Base-by-base conservation (phyloP, 2,797 vertebrate species). In the Knipowitschia caucasica region DNA sequence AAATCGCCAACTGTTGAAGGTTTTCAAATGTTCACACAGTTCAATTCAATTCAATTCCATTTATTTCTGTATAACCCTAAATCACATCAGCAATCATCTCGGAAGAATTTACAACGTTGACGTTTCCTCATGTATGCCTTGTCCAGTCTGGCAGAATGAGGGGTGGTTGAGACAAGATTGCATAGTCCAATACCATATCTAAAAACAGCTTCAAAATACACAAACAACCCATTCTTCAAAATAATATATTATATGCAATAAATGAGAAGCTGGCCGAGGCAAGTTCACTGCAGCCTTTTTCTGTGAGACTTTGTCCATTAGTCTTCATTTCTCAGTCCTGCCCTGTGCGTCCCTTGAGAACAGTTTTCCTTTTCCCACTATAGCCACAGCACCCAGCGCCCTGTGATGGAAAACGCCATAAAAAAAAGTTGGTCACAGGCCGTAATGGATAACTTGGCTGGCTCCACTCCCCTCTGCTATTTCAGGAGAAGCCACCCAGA, bases 381-480 rank as follows among this genome's bases (percentile, higher is more conserved):
- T n/a, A 61, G 58, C 56, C 47, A 23, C 67, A 68, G 77, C 71
- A 72, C 53, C 67, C 62, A 67, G 67, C 40, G 36, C 78, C 84
- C 78, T 66, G 66, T 77, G 84, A 82, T 89, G 86, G 85, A 88
- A 90, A 90, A 78, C 83, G 79, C 81, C 83, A 78, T 71, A 62
- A 69, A 80, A 84, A 86, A 77, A 80, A 71, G 86, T 86, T 76
- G 83, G 81, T 81, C 74, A 63, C 71, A 82, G 75, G 66, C 71
- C 24, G 50, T 88, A 88, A 89, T 89, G 86, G 78, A 87, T 81
- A 88, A 85, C 73, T 86, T 83, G 78, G 85, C 83, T 45, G 72
- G 70, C 75, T 85, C 67, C 20, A 31, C 71, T 80, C 61, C 25
- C 60, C 67, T 55, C 39, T 67, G 81, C 86, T 90, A 90, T 91